Percentiles rank a stretch among this genome's conserved stretches.
Evolutionary conservation across 2,797 vertebrate genomes (phyloP).

Genomic region (Sebastes itinus): DNA sequence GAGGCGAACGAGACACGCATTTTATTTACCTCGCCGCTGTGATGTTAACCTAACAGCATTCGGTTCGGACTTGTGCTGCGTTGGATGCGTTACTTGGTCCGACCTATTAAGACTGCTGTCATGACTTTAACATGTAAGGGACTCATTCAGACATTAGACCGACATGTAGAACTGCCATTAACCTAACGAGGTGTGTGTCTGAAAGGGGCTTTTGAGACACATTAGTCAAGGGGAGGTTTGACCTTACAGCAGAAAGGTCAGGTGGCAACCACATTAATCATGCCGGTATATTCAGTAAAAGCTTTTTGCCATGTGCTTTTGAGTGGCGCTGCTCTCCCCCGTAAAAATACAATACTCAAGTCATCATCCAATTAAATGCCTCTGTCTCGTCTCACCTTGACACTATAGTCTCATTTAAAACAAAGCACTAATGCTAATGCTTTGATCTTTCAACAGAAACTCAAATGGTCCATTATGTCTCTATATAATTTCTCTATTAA

Average conservation of each 20-base stretch:
- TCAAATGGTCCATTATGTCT: neutral
- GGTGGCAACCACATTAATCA: neutral
- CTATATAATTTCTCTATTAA: neutral
- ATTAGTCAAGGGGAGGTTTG: neutral
- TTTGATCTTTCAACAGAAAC: too few species aligned
- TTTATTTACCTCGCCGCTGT: neutral
- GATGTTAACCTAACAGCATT: neutral
- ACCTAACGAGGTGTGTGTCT: neutral
- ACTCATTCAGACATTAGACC: neutral
- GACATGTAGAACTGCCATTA: neutral
- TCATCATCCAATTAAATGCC: neutral
- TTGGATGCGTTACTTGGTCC: neutral
- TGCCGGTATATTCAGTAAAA: neutral
- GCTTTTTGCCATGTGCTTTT: neutral
- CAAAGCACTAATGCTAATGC: neutral
- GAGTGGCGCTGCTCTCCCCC: neutral
- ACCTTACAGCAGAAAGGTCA: slow-evolving; percentile 11
- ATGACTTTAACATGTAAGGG: neutral
- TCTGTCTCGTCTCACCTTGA: neutral
- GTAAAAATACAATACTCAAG: neutral
- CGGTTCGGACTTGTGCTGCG: neutral
- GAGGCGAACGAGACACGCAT: neutral
- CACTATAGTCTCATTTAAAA: neutral
- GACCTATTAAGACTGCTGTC: neutral
- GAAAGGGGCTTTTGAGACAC: neutral